These are phyloP conservation scores for Crocidura indochinensis DNA, from an alignment of 2,797 vertebrate species.

Conservation along the genomic window DNA sequence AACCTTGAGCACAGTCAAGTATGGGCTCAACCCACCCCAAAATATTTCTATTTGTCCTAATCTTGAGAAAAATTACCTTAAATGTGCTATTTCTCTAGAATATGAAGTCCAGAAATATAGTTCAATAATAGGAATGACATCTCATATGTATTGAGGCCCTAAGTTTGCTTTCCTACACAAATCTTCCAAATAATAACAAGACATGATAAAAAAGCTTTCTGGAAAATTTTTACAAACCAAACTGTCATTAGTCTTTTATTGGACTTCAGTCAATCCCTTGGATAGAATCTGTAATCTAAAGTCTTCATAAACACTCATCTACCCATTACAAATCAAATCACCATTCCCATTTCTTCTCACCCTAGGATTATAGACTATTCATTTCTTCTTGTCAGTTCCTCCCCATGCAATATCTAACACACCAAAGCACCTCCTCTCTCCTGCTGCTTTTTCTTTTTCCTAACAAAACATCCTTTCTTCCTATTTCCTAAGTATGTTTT, in stretches of 20 bases:
- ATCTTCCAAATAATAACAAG: too few species aligned
- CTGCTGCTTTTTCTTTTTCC: conserved; percentile 21
- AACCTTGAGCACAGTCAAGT: too few species aligned
- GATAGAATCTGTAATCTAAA: neutral
- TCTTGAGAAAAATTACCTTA: conserved; percentile 20
- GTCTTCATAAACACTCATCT: neutral
- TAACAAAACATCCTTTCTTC: neutral
- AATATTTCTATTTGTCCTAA: neutral
- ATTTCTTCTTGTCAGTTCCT: neutral
- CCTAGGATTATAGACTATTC: neutral
- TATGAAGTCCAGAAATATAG: neutral
- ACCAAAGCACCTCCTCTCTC: neutral
- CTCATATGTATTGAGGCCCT: too few species aligned
- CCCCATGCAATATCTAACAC: neutral
- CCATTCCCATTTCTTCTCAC: neutral
- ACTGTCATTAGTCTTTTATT: neutral
- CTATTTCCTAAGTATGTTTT: neutral
- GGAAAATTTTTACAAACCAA: neutral
- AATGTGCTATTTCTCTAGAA: conserved; percentile 3
- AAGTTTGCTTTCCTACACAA: too few species aligned
- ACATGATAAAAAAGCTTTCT: neutral
- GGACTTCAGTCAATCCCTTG: neutral
- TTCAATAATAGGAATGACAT: too few species aligned
- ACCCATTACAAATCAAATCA: neutral
- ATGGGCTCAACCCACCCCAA: too few species aligned